phyloP scores from a whole-genome alignment of 2,113 vertebrate genomes.

The Vanacampus margaritifer region DNA sequence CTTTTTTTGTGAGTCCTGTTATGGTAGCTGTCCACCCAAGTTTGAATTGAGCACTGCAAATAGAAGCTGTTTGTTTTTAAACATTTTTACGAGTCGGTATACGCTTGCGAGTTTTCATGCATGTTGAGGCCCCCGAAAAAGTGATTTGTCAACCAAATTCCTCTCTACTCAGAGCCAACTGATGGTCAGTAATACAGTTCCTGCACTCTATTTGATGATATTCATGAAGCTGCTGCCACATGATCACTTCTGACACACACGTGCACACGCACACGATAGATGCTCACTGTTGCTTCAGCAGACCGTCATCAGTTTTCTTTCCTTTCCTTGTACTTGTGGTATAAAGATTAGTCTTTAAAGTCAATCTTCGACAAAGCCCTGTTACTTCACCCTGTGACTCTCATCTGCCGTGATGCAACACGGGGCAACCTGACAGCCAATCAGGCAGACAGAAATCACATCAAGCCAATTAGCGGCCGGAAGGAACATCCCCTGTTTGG shows the following conservation, averaged over 20 bases:
- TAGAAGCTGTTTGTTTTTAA: too few species aligned
- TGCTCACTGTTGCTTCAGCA: not conserved
- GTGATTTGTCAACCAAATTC: too few species aligned
- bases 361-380: slow-evolving; percentile 6
- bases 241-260: slow-evolving; percentile 35
- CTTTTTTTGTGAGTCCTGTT: too few species aligned
- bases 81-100: too few species aligned
- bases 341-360: slow-evolving; percentile 15
- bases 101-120: too few species aligned
- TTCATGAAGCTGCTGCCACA: slow-evolving; percentile 49
- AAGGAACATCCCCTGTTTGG: not conserved
- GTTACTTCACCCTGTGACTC: slow-evolving; percentile 8
- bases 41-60: too few species aligned
- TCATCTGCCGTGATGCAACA: slow-evolving; percentile 21
- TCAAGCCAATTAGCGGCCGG: slow-evolving; percentile 1
- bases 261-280: not conserved
- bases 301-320: slow-evolving; percentile 1
- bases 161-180: too few species aligned
- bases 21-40: too few species aligned
- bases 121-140: too few species aligned
- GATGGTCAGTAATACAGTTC: too few species aligned
- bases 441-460: not conserved
- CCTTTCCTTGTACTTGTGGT: not conserved
- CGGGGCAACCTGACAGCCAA: not conserved
- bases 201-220: slow-evolving; percentile 2